Evolutionary conservation across 37 sponge, comb jelly and placozoan genomes (phyloP).

Genomic region (Crambe crambe): DNA sequence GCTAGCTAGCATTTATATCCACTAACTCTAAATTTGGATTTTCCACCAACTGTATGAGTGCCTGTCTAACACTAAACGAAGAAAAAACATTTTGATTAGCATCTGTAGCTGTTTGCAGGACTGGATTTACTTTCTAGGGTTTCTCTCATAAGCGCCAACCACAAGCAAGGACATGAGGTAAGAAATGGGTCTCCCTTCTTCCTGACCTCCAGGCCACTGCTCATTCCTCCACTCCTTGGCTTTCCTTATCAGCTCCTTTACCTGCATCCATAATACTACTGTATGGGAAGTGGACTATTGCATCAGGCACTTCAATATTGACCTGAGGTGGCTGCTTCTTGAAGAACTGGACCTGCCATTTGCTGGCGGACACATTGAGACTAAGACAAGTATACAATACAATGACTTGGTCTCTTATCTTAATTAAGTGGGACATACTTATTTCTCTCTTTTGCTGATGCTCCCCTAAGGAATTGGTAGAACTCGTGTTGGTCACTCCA

Average conservation of each 20-base stretch:
- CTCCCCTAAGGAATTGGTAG: conserved; percentile 26
- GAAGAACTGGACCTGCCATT: conserved; percentile 65
- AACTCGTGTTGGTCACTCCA: conserved; percentile 22
- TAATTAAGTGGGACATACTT: not conserved
- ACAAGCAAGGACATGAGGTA: conserved; percentile 44
- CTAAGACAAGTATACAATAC: not conserved
- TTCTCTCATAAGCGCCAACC: conserved; percentile 12
- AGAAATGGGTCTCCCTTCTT: conserved; percentile 44
- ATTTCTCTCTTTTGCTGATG: not conserved
- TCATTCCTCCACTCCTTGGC: conserved; percentile 68
- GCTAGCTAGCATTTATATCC: too few species aligned
- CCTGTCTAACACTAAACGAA: not conserved
- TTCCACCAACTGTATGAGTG: conserved; percentile 25
- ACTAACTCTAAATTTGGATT: not conserved
- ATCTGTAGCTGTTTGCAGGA: too few species aligned
- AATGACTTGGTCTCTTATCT: not conserved
- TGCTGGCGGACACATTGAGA: conserved; percentile 21
- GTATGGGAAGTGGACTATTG: not conserved
- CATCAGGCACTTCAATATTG: too few species aligned
- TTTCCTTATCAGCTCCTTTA: conserved; percentile 44
- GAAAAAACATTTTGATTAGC: not conserved
- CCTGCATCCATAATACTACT: not conserved
- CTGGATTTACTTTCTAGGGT: not conserved
- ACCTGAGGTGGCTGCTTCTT: not conserved
- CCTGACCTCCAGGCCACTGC: conserved; percentile 1